Evolutionary conservation across 2,797 vertebrate genomes (phyloP).

Genomic region (Vespertilio murinus): DNA sequence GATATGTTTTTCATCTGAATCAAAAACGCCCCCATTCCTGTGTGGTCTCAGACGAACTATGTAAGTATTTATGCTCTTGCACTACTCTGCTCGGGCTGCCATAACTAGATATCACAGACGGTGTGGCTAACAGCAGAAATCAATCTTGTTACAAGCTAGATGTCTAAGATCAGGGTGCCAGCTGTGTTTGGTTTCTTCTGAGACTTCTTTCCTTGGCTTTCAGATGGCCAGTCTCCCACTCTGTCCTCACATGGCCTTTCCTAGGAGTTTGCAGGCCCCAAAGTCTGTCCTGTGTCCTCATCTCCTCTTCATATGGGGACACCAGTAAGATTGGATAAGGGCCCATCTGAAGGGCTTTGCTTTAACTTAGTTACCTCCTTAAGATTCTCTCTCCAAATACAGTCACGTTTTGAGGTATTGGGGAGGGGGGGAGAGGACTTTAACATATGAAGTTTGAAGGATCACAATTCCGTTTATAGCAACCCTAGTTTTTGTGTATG

Average conservation of each 20-base stretch:
- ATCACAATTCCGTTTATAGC: neutral
- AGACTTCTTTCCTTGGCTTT: neutral
- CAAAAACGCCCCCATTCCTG: accelerated
- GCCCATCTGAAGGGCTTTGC: accelerated
- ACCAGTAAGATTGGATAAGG: neutral
- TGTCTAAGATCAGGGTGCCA: neutral
- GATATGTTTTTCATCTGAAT: neutral
- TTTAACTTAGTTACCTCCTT: neutral
- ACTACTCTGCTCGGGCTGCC: neutral
- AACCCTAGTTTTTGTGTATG: neutral
- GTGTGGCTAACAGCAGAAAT: neutral
- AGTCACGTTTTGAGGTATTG: neutral
- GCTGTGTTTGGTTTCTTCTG: accelerated
- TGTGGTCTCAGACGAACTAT: neutral
- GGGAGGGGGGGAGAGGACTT: neutral
- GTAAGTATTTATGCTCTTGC: neutral
- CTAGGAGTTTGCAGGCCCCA: neutral
- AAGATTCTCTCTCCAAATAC: neutral
- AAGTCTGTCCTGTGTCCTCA: neutral
- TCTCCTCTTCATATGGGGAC: neutral
- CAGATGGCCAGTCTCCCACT: neutral
- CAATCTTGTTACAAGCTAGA: neutral
- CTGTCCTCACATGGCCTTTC: neutral
- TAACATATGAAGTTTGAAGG: neutral
- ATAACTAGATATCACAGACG: neutral